These are phyloP conservation scores for Zoanthus gigantus DNA, from an alignment of 92 coral and sea anemone genomes.

Conservation along the genomic window DNA sequence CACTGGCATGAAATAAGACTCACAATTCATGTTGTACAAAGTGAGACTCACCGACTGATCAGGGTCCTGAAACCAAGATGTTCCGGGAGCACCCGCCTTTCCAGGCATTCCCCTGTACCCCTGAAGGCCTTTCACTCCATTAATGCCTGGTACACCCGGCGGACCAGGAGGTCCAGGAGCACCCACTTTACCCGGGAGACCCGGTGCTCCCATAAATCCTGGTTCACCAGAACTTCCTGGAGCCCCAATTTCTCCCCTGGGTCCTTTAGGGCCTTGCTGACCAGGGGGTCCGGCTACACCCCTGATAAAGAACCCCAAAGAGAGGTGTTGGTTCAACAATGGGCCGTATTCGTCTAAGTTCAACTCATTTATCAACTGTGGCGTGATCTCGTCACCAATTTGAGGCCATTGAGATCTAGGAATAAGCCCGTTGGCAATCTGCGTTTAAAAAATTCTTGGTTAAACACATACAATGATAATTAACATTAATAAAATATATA, in stretches of 20 bases:
- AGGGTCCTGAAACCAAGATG: conserved; percentile 60
- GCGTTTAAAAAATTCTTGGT: not conserved
- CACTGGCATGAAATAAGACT: no score
- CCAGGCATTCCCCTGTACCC: conserved; percentile 85
- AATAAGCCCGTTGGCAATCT: conserved; percentile 50
- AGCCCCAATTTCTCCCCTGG: conserved; percentile 71
- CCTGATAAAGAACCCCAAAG: conserved; percentile 86
- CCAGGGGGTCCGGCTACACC: conserved; percentile 93
- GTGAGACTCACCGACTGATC: conserved; percentile 56
- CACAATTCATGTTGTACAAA: not conserved
- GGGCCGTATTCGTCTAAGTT: conserved; percentile 64
- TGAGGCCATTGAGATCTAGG: conserved; percentile 77
- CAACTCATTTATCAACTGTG: conserved; percentile 81
- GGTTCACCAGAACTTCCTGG: conserved; percentile 75
- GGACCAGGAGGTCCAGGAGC: conserved; percentile 80
- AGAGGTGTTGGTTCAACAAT: conserved; percentile 79
- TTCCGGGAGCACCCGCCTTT: conserved; percentile 77
- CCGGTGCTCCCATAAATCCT: conserved; percentile 80
- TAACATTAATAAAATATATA: no score
- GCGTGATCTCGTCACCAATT: conserved; percentile 83
- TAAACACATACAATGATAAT: no score
- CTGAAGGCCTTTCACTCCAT: conserved; percentile 71
- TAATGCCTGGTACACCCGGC: conserved; percentile 73
- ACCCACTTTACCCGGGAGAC: conserved; percentile 77
- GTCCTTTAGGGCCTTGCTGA: conserved; percentile 80